Base-by-base conservation (phyloP, 2,113 vertebrate genomes). In the Etheostoma cragini region DNA sequence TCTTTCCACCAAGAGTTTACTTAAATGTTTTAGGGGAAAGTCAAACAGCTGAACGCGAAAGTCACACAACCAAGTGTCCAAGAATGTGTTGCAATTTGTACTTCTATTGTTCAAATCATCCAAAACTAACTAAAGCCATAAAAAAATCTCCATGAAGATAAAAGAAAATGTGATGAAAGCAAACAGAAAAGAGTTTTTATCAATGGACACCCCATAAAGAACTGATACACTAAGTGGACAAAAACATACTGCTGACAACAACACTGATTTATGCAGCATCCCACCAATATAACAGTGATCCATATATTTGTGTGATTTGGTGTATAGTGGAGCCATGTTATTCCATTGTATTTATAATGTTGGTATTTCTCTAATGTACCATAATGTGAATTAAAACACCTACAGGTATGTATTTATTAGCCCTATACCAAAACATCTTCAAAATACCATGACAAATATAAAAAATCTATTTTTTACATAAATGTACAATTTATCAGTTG, bases 1-100 rank as follows among this genome's bases (percentile, higher is more conserved):
- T 47, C 38, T 64, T 79, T 76, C 47, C 47, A 71, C 35, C 26
- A 30, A 33, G 17, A 53, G 38, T 53, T 69, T 30, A 46, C 52
- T 21, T 22, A 57, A 17, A 50, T 72, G 1, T 47, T 54, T 81
- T 2, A 17, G 0, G 4, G 30, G 67, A 68, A 69, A 63, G 21
- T 54, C 42, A 56, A 26, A n/a, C 56, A 67, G 12, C 12, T 49
- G n/a, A 68, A 42, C 38, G 38, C 10, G 8, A 11, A 42, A 11
- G 38, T 8, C 38, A 42, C 38, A 42, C 10, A 10, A 42, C 38
- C 38, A 42, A 42, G 38, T 42, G 8, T 42, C 38, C 2, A 7
- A 42, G 38, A 42, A 42, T 42, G 38, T 42, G 10, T 11, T 42
- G 38, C 38, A 42, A 11, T 42, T 11, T 42, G 10, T 42, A 42